Evolutionary conservation across 2,888 invertebrate genomes (phyloP).

Genomic region (Lasioglossum malachurum): DNA sequence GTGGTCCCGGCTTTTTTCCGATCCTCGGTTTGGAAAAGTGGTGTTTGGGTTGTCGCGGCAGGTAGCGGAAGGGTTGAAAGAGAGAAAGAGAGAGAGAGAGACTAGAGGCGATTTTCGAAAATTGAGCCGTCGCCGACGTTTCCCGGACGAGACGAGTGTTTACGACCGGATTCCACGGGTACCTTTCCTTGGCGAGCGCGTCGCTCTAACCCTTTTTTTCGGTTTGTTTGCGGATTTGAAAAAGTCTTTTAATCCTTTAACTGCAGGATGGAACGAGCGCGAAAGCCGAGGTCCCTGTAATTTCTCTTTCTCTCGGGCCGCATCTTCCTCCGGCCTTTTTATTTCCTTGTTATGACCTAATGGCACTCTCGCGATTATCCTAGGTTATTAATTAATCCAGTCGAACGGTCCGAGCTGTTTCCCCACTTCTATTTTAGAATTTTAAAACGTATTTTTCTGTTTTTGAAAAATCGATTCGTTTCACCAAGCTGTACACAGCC

Average conservation of each 20-base stretch:
- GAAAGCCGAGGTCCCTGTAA: constrained; percentile 3
- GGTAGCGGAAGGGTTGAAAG: constrained; percentile 75
- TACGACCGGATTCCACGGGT: constrained; percentile 70
- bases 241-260: constrained; percentile 55
- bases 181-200: constrained; percentile 13
- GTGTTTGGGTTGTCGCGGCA: constrained; percentile 38
- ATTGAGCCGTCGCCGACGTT: constrained; percentile 67
- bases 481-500: too few species aligned
- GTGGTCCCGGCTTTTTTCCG: neutral
- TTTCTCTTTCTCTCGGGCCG: neutral
- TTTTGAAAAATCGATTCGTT: too few species aligned
- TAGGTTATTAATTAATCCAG: neutral
- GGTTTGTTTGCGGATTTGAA: constrained; percentile 47
- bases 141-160: constrained; percentile 54
- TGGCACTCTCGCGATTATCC: constrained; percentile 3
- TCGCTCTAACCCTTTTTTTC: constrained; percentile 60
- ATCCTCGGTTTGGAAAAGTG: neutral
- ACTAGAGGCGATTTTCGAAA: constrained; percentile 62
- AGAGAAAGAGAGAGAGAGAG: neutral
- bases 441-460: too few species aligned
- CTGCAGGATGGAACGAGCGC: constrained; percentile 12
- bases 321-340: neutral
- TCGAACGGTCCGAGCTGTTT: neutral
- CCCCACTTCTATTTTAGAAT: too few species aligned
- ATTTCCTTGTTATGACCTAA: constrained; percentile 19